Percentiles rank a stretch among this genome's conserved stretches.
phyloP scores from a whole-genome alignment of 2,113 vertebrate genomes.

The Neolamprologus falcicula region DNA sequence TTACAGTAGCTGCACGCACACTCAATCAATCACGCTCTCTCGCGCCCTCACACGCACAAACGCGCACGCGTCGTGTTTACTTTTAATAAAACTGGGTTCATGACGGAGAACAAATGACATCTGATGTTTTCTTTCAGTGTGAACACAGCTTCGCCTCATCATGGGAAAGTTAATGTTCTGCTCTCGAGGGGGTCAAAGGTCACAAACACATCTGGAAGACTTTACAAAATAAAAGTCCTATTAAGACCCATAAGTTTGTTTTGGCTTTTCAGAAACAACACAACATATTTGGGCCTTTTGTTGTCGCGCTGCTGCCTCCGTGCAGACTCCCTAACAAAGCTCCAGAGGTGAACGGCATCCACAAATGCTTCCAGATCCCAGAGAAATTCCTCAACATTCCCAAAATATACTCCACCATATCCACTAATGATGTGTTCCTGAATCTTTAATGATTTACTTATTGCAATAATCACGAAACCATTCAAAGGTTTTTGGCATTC shows the following conservation, averaged over 20 bases:
- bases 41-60: background rate
- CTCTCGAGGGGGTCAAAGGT: background rate
- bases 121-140: background rate
- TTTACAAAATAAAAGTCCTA: background rate
- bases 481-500: background rate
- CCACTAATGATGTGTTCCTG: background rate
- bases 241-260: background rate
- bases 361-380: background rate
- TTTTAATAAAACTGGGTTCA: conserved; percentile 7
- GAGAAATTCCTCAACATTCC: background rate
- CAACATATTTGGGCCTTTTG: background rate
- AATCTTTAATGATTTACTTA: background rate
- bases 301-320: background rate
- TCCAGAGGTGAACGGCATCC: background rate
- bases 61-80: background rate
- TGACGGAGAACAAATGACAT: background rate
- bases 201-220: background rate
- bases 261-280: background rate
- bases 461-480: background rate
- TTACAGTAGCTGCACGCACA: background rate
- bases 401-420: background rate
- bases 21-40: background rate
- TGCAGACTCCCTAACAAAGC: background rate
- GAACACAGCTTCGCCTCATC: background rate
- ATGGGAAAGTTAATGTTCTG: background rate